These are phyloP conservation scores for Mamestra configurata DNA, from an alignment of 1,140 invertebrate species.

Conservation along the genomic window DNA sequence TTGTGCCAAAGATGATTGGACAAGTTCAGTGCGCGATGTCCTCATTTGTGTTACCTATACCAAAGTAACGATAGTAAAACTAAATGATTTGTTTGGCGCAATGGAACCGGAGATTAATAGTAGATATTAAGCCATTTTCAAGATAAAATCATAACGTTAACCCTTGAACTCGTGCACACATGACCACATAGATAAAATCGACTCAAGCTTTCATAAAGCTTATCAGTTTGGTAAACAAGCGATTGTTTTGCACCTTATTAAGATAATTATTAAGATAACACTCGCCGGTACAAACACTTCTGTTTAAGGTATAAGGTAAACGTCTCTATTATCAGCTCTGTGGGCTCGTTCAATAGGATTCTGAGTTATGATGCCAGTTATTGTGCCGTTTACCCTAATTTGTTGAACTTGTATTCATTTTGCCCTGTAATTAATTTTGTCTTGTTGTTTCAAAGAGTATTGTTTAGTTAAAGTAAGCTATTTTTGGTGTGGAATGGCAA, in stretches of 20 bases:
- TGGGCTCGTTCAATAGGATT: background rate
- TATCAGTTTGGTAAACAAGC: constrained; percentile 6
- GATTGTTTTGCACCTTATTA: constrained; percentile 25
- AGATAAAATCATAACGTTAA: background rate
- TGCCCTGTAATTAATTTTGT: constrained; percentile 30
- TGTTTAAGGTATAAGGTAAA: constrained; percentile 38
- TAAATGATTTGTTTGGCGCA: no score
- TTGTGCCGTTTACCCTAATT: constrained; percentile 39
- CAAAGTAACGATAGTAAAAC: no score
- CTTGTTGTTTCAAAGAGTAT: constrained; percentile 21
- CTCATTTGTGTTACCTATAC: no score
- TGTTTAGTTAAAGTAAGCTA: background rate
- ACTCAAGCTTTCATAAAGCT: constrained; percentile 15
- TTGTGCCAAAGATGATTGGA: no score
- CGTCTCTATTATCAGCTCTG: constrained; percentile 24
- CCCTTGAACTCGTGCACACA: background rate
- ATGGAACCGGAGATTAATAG: background rate
- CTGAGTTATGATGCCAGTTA: constrained; percentile 36
- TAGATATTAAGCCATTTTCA: background rate
- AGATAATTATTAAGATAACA: constrained; percentile 33
- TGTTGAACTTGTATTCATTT: constrained; percentile 37
- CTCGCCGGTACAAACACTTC: constrained; percentile 15
- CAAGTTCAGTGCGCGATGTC: no score
- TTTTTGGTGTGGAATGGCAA: background rate
- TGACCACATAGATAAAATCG: constrained; percentile 6